Evolutionary conservation across 1,140 invertebrate genomes (phyloP).

Genomic region (Psix sp.): DNA sequence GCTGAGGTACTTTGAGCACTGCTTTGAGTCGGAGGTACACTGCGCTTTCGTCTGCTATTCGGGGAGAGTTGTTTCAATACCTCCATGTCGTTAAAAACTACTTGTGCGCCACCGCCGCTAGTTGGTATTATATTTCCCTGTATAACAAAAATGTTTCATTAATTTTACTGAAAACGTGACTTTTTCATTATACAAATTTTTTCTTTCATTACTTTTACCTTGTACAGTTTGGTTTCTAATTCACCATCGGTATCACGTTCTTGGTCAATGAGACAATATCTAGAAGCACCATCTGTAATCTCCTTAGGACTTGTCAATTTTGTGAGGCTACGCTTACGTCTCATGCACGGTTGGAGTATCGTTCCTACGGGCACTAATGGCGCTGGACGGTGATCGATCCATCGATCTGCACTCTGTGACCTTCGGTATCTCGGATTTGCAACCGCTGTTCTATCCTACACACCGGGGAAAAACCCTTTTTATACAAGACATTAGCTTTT

Average conservation of each 20-base stretch:
- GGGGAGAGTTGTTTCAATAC: conserved; percentile 91
- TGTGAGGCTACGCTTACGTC: conserved; percentile 88
- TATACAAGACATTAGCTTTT: conserved; percentile 27
- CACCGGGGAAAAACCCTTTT: conserved; percentile 25
- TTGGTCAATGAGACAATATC: conserved; percentile 95
- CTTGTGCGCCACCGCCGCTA: conserved; percentile 93
- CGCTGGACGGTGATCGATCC: conserved; percentile 93
- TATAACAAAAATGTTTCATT: not conserved
- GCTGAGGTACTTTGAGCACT: conserved; percentile 33
- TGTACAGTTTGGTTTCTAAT: conserved; percentile 94
- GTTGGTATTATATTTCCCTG: conserved; percentile 94
- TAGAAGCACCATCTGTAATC: conserved; percentile 80
- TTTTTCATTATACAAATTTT: not conserved
- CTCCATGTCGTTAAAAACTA: conserved; percentile 97
- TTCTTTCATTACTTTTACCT: conserved; percentile 82
- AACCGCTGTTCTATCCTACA: conserved; percentile 76
- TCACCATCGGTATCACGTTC: conserved; percentile 93
- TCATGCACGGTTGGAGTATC: conserved; percentile 90
- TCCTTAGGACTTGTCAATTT: conserved; percentile 83
- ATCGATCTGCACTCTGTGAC: conserved; percentile 88
- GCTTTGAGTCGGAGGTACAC: conserved; percentile 51
- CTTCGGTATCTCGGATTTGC: conserved; percentile 85
- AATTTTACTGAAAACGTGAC: not conserved
- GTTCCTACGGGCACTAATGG: conserved; percentile 87
- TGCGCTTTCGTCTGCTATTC: conserved; percentile 72